Base-by-base conservation (phyloP, 2,888 invertebrate genomes). In the Drosophila macrothrix region DNA sequence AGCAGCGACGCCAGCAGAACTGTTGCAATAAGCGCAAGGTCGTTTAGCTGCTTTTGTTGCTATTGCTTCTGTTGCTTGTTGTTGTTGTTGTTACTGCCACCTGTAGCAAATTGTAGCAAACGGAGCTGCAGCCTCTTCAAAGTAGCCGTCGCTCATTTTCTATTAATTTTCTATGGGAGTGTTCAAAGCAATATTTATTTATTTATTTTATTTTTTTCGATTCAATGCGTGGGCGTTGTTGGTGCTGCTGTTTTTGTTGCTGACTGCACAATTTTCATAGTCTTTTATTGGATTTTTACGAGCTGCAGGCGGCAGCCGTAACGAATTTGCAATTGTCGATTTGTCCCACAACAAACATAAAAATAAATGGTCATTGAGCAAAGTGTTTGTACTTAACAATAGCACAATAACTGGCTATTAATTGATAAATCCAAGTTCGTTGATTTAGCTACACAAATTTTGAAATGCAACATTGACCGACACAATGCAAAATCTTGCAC, bases 21-120 rank as follows among this genome's bases (percentile, higher is more conserved):
- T 78, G 74, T 81, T 76, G 83, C 88, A 90, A 83, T 88, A 84
- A 81, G 87, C 91, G 88, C 90, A 91, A 91, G 90, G 90, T 85
- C 90, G 84, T 83, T 63, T 66, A 54, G 64, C 50, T 70, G 56
- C 29, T 68, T 64, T 49, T 76, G 64, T 41, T 70, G 59, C n/a
- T 68, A 60, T 43, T 76, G 46, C n/a, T 43, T n/a, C 22, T 43
- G 4, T 43, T 43, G 43, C 43, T 41, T 56, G 49, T 58, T 79
- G 52, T 22, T 41, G 66, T 52, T 39, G 56, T 60, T 78, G 16
- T 54, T 53, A 12, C 22, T 54, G 77, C 78, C 83, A 83, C 85
- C 90, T 85, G 85, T 85, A 84, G 66, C 80, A 75, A 84, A 88
- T 85, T 80, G 78, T 55, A 69, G 84, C 82, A 88, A 83, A 76